Base-by-base conservation (phyloP, 2,888 invertebrate species). In the Dolomedes plantarius region DNA sequence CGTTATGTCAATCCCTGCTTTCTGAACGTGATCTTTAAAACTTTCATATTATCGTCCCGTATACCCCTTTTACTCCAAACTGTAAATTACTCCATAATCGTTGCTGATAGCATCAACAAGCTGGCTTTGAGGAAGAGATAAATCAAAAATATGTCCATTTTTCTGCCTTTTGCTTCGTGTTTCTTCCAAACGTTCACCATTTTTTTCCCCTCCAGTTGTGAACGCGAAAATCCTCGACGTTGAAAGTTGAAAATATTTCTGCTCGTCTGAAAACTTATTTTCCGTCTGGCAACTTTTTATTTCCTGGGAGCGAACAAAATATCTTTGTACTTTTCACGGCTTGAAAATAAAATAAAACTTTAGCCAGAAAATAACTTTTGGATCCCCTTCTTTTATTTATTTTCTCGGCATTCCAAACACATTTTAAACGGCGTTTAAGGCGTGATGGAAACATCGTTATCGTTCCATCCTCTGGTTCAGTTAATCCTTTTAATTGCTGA, bases 241-340 rank as follows among this genome's bases (percentile, higher is more conserved):
- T n/a, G 23, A 56, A 56, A 56, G 56, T 56, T 56, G 19, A 56
- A 56, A 56, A 56, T 56, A 56, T 56, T 56, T 56, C 56, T 56
- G 16, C 23, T 56, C 56, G 56, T 56, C 56, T 56, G 56, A 56
- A 56, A 56, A 56, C 56, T 56, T 56, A 56, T 56, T 56, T 56
- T 56, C 23, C 56, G 56, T 56, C 56, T 56, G 23, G 56, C 19
- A 56, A 56, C 56, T 56, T 23, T 56, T 56, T 56, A 56, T 56
- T 56, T 56, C 23, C 56, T 23, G 56, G 2, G 5, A 56, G 56
- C 56, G 56, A 56, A 56, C 56, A 23, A 56, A 56, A 56, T 56
- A 56, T 56, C 23, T 56, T 23, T 56, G 56, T 56, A 56, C 56
- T 56, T 56, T 56, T 56, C 56, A 56, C 56, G 23, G 56, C 56